These are phyloP conservation scores for Drosophila peninsularis DNA, from an alignment of 2,888 invertebrate species.

Conservation along the genomic window DNA sequence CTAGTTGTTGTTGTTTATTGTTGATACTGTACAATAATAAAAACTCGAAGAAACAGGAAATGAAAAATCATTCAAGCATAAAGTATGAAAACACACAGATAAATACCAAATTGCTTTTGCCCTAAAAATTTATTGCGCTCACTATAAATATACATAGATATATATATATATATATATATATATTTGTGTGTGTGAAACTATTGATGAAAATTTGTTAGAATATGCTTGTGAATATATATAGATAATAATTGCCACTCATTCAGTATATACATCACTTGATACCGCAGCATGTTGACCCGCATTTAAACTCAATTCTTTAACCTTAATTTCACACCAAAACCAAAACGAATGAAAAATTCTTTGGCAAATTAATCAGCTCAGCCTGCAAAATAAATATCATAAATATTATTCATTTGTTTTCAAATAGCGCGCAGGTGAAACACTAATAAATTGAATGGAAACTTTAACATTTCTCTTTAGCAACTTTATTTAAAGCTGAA, in stretches of 20 bases:
- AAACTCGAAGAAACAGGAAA: constrained; percentile 63
- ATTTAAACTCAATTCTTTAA: constrained; percentile 34
- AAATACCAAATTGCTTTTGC: constrained; percentile 67
- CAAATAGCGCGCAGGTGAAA: no score
- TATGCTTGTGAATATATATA: neutral
- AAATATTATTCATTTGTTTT: constrained; percentile 31
- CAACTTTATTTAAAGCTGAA: neutral
- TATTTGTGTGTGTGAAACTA: constrained; percentile 6
- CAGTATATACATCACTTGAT: neutral
- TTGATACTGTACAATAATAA: constrained; percentile 56
- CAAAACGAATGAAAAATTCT: constrained; percentile 11
- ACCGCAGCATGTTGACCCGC: constrained; percentile 9
- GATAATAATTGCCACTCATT: constrained; percentile 1
- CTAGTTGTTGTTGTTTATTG: constrained; percentile 41
- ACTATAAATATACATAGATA: neutral
- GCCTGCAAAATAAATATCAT: constrained; percentile 41
- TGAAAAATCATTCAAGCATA: constrained; percentile 76
- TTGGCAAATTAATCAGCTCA: constrained; percentile 48
- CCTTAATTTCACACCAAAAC: constrained; percentile 26
- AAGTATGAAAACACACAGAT: constrained; percentile 74
- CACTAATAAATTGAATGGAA: constrained; percentile 15
- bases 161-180: neutral
- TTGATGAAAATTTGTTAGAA: constrained; percentile 9
- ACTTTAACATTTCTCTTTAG: constrained; percentile 3
- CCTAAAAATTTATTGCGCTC: constrained; percentile 46